Conservation (phyloP, 2,113 vertebrate species). For the Passer domesticus region DNA sequence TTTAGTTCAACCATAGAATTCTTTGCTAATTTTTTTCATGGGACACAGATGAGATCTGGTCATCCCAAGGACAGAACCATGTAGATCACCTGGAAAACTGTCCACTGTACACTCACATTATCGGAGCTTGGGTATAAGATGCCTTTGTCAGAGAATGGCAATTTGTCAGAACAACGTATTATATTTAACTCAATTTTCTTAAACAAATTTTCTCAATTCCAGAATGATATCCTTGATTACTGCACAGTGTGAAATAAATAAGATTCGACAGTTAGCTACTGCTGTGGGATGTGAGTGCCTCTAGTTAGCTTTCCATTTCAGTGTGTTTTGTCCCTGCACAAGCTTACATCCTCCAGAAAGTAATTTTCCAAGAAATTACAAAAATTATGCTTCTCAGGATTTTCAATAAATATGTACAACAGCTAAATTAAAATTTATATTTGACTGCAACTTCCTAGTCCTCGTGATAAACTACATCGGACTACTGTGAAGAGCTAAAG, state of each 20-base stretch:
- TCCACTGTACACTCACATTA: neutral
- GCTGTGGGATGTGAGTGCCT: fast-evolving
- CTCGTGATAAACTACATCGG: fast-evolving
- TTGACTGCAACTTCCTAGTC: neutral
- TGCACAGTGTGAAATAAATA: neutral
- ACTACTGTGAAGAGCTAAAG: neutral
- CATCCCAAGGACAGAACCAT: neutral
- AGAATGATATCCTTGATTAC: neutral
- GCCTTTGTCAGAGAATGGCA: neutral
- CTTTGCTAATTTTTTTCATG: neutral
- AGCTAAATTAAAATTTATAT: neutral
- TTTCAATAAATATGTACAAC: neutral
- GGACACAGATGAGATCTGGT: neutral
- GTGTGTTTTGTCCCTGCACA: neutral
- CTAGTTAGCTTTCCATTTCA: neutral
- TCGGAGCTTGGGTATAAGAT: neutral
- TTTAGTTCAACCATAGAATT: neutral
- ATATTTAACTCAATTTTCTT: neutral
- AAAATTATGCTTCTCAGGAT: neutral
- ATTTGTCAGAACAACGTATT: neutral
- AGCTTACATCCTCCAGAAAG: neutral
- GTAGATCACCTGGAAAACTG: neutral
- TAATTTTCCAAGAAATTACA: neutral
- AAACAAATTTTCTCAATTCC: neutral
- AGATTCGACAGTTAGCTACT: neutral